These are phyloP conservation scores for Hylomyscus alleni DNA, from an alignment of 2,797 vertebrate genomes.

Conservation along the genomic window DNA sequence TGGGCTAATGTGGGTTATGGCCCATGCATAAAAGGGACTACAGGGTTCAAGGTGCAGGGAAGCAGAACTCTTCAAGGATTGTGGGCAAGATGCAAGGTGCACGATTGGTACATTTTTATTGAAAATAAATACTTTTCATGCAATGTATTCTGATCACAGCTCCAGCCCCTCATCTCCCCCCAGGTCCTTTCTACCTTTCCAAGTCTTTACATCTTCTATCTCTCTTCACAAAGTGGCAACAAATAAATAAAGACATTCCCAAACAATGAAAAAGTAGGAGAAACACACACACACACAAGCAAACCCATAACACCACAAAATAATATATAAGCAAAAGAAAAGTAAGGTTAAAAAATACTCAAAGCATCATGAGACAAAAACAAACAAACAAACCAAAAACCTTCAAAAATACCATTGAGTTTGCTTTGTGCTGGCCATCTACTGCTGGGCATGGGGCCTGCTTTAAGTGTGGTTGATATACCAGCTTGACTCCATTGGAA, in stretches of 20 bases:
- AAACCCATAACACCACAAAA: background rate
- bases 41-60: background rate
- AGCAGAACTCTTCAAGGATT: too few species aligned
- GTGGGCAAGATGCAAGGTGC: rapidly evolving
- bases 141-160: background rate
- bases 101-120: background rate
- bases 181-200: background rate
- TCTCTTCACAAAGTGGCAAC: background rate
- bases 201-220: background rate
- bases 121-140: background rate
- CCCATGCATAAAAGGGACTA: rapidly evolving
- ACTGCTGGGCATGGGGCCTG: background rate
- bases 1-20: background rate
- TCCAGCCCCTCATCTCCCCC: background rate
- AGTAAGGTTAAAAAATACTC: background rate
- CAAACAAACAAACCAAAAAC: background rate
- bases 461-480: background rate
- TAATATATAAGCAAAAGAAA: background rate
- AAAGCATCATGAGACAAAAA: background rate
- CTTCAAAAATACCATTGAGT: background rate
- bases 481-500: background rate
- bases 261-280: background rate
- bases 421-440: background rate
- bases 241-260: background rate
- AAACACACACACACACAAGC: background rate